Evolutionary conservation across 2,113 vertebrate species (phyloP).

Genomic region (Corvus cornix): DNA sequence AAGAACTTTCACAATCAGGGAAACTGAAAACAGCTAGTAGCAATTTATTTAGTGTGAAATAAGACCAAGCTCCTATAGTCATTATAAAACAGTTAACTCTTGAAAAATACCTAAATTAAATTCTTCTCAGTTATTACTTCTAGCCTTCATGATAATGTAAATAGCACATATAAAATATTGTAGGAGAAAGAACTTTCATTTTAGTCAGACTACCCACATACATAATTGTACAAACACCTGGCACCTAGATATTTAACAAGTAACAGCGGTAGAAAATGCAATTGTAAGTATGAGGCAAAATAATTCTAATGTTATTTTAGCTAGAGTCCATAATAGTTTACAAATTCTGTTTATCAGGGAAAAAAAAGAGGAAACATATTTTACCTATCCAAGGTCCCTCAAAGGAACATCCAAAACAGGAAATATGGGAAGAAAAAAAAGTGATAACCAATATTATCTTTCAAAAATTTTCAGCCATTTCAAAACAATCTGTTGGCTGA

Average conservation of each 20-base stretch:
- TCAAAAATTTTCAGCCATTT: conserved; percentile 7
- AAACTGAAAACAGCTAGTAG: background rate
- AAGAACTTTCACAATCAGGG: background rate
- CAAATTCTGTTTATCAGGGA: background rate
- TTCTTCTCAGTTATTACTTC: background rate
- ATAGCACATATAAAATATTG: background rate
- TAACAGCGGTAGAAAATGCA: background rate
- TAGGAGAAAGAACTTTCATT: background rate
- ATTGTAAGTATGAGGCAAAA: background rate
- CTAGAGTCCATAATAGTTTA: background rate
- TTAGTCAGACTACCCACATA: background rate
- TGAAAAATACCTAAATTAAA: background rate
- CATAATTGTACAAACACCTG: background rate
- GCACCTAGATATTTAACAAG: background rate
- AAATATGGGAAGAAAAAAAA: background rate
- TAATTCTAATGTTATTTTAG: background rate
- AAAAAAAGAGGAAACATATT: background rate
- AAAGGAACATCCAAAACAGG: background rate
- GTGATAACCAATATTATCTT: background rate
- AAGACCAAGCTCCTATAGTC: background rate
- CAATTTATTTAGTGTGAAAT: background rate
- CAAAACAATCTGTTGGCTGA: background rate
- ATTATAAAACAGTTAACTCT: background rate
- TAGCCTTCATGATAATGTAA: background rate
- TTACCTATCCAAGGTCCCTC: background rate